Evolutionary conservation across 2,113 vertebrate genomes (phyloP).

Genomic region (Desmodus rotundus): DNA sequence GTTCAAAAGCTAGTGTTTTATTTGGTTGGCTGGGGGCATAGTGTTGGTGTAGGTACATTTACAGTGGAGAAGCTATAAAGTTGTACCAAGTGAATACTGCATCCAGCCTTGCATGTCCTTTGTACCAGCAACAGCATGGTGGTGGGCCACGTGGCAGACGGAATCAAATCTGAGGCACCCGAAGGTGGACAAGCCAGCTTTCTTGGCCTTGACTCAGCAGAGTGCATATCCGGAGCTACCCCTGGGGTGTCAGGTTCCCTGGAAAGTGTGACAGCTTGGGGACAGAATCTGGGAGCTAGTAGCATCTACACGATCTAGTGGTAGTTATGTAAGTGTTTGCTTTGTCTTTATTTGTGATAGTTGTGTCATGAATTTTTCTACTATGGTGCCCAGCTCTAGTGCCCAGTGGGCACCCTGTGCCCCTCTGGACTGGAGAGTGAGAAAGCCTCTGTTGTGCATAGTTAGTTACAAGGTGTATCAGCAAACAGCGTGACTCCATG

Average conservation of each 20-base stretch:
- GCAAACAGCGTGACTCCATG: neutral
- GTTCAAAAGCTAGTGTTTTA: neutral
- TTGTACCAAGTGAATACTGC: neutral
- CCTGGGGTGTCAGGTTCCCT: neutral
- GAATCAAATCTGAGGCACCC: neutral
- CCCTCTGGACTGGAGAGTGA: neutral
- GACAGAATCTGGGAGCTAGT: too few species aligned
- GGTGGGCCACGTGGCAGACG: neutral
- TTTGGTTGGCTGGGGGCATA: neutral
- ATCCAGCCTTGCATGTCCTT: neutral
- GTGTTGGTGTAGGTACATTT: neutral
- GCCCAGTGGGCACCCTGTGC: neutral
- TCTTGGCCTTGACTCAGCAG: neutral
- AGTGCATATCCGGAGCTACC: neutral
- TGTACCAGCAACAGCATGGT: neutral
- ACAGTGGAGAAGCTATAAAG: neutral
- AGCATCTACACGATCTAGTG: rapidly evolving
- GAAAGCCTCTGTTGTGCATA: neutral
- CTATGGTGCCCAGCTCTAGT: neutral
- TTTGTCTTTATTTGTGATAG: too few species aligned
- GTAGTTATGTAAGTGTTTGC: neutral
- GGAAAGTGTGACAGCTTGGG: neutral
- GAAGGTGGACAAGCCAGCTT: neutral
- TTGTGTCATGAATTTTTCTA: neutral
- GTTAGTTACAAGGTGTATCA: neutral